Percentiles rank a stretch among this genome's conserved stretches.
Conservation (phyloP, 1,140 invertebrate genomes). For the Bombyx mori region DNA sequence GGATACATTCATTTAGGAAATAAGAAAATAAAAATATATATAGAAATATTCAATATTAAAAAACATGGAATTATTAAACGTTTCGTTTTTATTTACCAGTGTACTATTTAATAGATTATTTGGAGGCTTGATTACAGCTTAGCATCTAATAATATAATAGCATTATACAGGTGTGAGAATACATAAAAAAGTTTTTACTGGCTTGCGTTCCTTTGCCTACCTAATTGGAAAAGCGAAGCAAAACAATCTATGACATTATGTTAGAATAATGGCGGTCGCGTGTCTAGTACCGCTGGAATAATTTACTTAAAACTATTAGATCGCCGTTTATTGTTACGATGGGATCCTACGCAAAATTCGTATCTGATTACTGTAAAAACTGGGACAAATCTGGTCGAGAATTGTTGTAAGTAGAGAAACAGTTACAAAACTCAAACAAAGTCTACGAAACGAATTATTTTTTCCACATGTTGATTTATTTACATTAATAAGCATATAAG, state of each 20-base stretch:
- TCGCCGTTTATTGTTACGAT: conserved; percentile 21
- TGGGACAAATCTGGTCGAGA: conserved; percentile 67
- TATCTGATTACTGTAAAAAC: conserved; percentile 61
- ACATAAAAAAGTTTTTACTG: too few species aligned
- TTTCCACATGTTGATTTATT: conserved; percentile 38
- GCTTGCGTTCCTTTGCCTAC: too few species aligned
- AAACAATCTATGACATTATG: neutral
- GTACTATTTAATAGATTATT: too few species aligned
- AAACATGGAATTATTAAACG: too few species aligned
- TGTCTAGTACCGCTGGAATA: conserved; percentile 18
- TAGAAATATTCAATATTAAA: too few species aligned
- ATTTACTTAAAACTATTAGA: conserved; percentile 9
- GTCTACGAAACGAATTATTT: conserved; percentile 7
- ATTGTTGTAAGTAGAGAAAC: conserved; percentile 49
- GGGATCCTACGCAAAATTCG: conserved; percentile 53
- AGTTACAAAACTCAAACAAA: neutral
- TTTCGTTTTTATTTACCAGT: too few species aligned
- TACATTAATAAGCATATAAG: neutral
- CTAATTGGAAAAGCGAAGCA: too few species aligned
- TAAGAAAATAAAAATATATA: too few species aligned
- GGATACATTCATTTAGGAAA: too few species aligned
- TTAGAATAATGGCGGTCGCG: conserved; percentile 17
- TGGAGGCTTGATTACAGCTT: too few species aligned
- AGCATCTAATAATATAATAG: too few species aligned
- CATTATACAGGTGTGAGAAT: too few species aligned